Conservation (phyloP, 2,888 invertebrate genomes). For the Actias luna region DNA sequence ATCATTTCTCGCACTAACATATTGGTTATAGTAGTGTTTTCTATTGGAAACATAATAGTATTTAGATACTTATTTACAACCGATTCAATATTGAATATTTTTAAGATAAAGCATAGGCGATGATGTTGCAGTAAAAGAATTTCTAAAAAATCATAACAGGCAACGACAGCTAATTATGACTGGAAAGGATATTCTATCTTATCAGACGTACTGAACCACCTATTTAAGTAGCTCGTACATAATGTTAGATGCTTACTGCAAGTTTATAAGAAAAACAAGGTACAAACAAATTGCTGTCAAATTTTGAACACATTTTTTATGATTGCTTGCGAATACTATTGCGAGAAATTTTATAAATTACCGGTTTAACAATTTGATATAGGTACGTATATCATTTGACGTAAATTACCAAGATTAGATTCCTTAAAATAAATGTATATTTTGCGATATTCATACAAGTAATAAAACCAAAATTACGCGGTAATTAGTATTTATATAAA, state of each 20-base stretch:
- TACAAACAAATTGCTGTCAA: background rate
- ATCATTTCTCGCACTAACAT: too few relatives aligned
- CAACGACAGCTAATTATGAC: background rate
- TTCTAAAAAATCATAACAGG: background rate
- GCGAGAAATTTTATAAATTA: background rate
- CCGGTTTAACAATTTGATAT: background rate
- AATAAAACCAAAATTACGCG: background rate
- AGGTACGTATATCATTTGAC: too few relatives aligned
- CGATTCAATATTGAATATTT: background rate
- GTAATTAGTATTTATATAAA: background rate
- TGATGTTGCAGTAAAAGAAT: background rate
- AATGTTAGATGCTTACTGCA: background rate
- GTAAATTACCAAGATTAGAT: too few relatives aligned
- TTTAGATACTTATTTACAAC: background rate
- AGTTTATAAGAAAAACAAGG: background rate
- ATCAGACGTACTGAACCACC: too few relatives aligned
- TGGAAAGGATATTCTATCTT: background rate
- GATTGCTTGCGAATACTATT: background rate
- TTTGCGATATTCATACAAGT: background rate
- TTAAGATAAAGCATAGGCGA: background rate
- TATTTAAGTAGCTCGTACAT: background rate
- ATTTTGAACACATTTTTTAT: background rate
- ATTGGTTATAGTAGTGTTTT: background rate
- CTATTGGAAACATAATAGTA: background rate
- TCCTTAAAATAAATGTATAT: too few relatives aligned